phyloP scores from a whole-genome alignment of 1,140 invertebrate genomes.

The Rhopalosiphum maidis region DNA sequence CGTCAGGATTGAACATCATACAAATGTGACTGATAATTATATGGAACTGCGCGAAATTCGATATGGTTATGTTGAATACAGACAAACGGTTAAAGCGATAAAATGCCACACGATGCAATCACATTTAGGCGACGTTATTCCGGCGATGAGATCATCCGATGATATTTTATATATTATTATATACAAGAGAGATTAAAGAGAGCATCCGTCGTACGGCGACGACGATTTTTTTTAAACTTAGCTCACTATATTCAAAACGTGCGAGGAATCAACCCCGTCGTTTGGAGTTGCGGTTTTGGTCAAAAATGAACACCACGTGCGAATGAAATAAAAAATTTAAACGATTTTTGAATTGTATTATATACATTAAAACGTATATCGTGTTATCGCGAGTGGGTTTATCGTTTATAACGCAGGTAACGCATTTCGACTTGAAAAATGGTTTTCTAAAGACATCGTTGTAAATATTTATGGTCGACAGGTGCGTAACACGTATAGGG shows the following conservation, averaged over 20 bases:
- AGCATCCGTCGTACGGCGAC: not conserved
- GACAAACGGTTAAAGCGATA: not conserved
- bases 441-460: not conserved
- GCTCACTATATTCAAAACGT: not conserved
- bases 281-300: not conserved
- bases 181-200: not conserved
- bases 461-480: not conserved
- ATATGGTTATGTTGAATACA: not conserved
- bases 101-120: not conserved
- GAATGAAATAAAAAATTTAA: not conserved
- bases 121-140: not conserved
- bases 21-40: not conserved
- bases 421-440: not conserved
- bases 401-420: not conserved
- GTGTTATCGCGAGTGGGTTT: not conserved
- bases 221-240: not conserved
- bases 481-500: too few relatives aligned
- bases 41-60: not conserved
- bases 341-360: not conserved
- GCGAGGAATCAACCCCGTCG: not conserved
- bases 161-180: not conserved
- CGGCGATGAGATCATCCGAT: not conserved
- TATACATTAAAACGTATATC: too few relatives aligned
- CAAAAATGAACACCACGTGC: not conserved
- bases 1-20: not conserved